Evolutionary conservation across 2,888 invertebrate species (phyloP).

Genomic region (Camponotus fellah): DNA sequence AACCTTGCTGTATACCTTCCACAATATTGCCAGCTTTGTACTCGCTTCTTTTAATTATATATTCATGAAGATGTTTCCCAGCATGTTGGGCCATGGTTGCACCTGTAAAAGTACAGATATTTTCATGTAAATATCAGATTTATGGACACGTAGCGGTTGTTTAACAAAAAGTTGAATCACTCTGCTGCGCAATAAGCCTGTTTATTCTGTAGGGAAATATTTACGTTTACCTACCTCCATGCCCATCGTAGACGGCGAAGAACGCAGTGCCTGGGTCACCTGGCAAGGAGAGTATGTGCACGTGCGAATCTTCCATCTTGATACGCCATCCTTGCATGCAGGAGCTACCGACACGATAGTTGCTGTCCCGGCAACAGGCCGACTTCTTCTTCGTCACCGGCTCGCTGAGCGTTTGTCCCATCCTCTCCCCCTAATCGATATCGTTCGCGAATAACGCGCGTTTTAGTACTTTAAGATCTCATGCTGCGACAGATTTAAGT

Average conservation of each 20-base stretch:
- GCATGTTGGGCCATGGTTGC: constrained; percentile 97
- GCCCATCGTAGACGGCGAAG: constrained; percentile 99
- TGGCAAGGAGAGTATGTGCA: constrained; percentile 96
- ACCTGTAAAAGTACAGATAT: constrained; percentile 87
- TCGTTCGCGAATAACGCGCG: not conserved
- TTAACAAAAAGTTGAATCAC: not conserved
- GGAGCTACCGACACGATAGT: constrained; percentile 95
- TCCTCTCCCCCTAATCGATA: constrained; percentile 82
- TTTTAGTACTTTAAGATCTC: constrained; percentile 1
- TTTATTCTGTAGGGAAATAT: not conserved
- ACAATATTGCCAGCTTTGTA: constrained; percentile 94
- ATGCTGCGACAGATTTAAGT: not conserved
- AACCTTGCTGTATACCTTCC: constrained; percentile 95
- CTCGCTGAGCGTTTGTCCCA: constrained; percentile 99
- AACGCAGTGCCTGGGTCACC: constrained; percentile 97
- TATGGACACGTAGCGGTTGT: not conserved
- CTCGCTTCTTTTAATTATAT: constrained; percentile 93
- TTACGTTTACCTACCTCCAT: constrained; percentile 90
- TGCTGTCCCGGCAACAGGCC: constrained; percentile 92
- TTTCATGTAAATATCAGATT: not conserved
- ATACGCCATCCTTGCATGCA: constrained; percentile 99
- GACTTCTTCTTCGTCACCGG: constrained; percentile 97
- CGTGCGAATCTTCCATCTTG: constrained; percentile 99
- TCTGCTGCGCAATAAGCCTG: not conserved
- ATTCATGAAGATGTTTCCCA: constrained; percentile 97